Conservation (phyloP, 2,888 invertebrate genomes). For the Cheilosia soror region DNA sequence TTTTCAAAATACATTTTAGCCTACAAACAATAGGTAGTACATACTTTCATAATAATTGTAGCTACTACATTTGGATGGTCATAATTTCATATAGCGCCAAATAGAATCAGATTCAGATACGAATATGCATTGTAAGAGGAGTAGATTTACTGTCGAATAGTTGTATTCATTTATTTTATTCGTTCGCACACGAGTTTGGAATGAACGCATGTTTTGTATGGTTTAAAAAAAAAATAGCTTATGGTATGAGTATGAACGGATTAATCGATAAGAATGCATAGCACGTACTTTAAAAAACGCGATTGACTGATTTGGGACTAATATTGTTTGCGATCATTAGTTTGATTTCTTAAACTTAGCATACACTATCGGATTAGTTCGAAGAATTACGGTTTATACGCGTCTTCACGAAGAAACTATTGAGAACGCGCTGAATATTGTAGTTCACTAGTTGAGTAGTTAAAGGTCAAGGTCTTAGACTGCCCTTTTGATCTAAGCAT, state of each 20-base stretch:
- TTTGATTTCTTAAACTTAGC: too few species aligned
- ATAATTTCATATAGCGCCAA: conserved; percentile 5
- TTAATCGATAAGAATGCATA: background rate
- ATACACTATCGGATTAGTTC: too few species aligned
- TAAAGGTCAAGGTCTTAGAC: too few species aligned
- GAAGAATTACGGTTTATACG: too few species aligned
- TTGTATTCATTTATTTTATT: background rate
- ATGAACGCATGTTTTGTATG: background rate
- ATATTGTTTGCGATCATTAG: too few species aligned
- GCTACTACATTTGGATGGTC: background rate
- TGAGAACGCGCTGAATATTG: too few species aligned
- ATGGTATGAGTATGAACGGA: background rate
- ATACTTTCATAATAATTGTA: background rate
- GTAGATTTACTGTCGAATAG: background rate
- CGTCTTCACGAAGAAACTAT: too few species aligned
- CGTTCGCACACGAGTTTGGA: background rate
- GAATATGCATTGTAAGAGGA: background rate
- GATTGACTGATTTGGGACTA: too few species aligned
- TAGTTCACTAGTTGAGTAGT: too few species aligned
- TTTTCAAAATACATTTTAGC: conserved; percentile 30
- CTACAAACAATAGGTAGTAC: background rate
- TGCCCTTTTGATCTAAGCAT: too few species aligned
- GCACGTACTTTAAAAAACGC: background rate
- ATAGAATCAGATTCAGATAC: background rate
- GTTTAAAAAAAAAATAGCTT: background rate